Evolutionary conservation across 2,113 vertebrate species (phyloP).

Genomic region (Ellobius talpinus): DNA sequence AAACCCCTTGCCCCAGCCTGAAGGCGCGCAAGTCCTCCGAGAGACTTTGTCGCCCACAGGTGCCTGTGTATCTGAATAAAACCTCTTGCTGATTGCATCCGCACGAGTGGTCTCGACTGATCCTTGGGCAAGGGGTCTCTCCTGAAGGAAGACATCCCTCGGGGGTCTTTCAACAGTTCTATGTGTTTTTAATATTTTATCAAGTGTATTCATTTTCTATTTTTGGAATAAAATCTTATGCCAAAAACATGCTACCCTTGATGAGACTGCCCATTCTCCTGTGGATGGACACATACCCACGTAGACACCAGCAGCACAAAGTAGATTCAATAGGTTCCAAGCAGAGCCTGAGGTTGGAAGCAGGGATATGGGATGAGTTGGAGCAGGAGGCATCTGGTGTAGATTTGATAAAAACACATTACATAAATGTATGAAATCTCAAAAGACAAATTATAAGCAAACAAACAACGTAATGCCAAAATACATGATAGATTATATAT

Average conservation of each 20-base stretch:
- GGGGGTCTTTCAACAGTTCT: too few species aligned
- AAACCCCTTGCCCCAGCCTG: too few species aligned
- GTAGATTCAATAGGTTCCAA: background rate
- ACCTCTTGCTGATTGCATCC: too few species aligned
- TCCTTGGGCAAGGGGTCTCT: too few species aligned
- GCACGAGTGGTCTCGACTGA: too few species aligned
- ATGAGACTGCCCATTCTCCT: background rate
- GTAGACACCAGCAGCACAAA: background rate
- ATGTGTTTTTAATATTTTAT: background rate
- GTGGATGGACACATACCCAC: background rate
- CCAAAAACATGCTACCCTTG: background rate
- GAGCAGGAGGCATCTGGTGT: background rate
- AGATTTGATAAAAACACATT: background rate
- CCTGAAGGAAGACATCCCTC: too few species aligned
- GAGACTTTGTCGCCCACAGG: too few species aligned
- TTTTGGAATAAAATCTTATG: background rate
- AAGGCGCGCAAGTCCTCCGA: too few species aligned
- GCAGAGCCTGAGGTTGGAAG: background rate
- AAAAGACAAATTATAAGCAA: background rate
- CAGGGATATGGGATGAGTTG: background rate
- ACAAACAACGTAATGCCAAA: background rate
- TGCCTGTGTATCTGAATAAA: too few species aligned
- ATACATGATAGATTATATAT: background rate
- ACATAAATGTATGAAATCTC: background rate
- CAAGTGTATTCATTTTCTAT: background rate